Evolutionary conservation across 2,888 invertebrate species (phyloP).

Genomic region (Brachyptera risi): DNA sequence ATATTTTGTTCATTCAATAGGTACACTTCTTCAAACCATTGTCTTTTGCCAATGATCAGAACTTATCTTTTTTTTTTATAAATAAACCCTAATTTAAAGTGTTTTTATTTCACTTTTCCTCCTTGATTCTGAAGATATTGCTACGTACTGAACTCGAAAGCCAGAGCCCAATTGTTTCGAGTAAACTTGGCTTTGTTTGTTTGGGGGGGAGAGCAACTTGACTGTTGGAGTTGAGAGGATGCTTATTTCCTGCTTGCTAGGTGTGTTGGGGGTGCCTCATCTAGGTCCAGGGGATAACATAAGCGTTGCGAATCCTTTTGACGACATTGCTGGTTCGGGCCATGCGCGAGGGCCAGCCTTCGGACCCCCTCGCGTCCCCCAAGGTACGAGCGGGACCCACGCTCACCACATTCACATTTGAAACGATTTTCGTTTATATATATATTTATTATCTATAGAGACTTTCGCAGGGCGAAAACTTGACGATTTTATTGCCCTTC

Average conservation of each 20-base stretch:
- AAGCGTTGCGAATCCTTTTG: constrained; percentile 82
- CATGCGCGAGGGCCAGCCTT: constrained; percentile 45
- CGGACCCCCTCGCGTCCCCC: constrained; percentile 45
- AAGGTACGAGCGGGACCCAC: constrained; percentile 30
- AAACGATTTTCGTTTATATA: neutral
- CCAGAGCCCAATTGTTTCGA: neutral
- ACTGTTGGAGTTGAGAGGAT: constrained; percentile 24
- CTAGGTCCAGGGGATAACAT: constrained; percentile 64
- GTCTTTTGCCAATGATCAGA: no score
- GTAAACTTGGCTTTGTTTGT: no score
- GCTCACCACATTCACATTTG: constrained; percentile 6
- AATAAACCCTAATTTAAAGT: no score
- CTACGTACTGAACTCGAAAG: no score
- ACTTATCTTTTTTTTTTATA: no score
- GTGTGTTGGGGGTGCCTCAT: constrained; percentile 37
- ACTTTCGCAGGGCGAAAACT: no score
- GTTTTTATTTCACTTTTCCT: no score
- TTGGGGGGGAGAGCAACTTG: neutral
- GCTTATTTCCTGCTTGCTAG: constrained; percentile 30
- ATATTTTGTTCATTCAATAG: no score
- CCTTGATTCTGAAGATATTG: no score
- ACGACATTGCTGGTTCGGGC: constrained; percentile 60
- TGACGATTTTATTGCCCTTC: no score
- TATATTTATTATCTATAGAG: no score
- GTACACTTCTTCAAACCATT: no score